phyloP scores from a whole-genome alignment of 64 coral and sea anemone genomes.

The Actinia equina region DNA sequence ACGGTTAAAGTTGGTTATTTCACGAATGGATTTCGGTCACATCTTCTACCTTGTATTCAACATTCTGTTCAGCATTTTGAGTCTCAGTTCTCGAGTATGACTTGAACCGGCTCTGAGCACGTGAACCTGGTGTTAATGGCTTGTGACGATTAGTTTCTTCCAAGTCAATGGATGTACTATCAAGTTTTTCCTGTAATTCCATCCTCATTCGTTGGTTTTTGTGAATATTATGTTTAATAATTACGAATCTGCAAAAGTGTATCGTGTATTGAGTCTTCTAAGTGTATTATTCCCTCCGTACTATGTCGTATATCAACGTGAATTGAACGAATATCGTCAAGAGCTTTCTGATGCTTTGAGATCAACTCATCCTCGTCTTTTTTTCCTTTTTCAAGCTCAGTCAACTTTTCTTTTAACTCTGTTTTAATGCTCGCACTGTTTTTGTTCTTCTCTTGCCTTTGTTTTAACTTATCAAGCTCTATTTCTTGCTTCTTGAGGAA shows the following conservation, averaged over 20 bases:
- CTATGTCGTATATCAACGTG: constrained; percentile 84
- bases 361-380: constrained; percentile 66
- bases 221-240: constrained; percentile 44
- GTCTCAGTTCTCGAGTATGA: neutral
- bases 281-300: constrained; percentile 42
- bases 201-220: constrained; percentile 52
- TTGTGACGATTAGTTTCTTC: constrained; percentile 69
- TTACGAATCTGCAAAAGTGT: constrained; percentile 59
- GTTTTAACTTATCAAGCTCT: constrained; percentile 74
- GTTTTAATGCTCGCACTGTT: constrained; percentile 40
- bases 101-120: neutral
- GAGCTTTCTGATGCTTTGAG: constrained; percentile 56
- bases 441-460: constrained; percentile 49
- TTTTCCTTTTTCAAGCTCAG: constrained; percentile 59
- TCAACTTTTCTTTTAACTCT: constrained; percentile 74
- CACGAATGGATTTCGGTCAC: too few relatives aligned
- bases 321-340: constrained; percentile 64
- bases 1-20: neutral
- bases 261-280: constrained; percentile 84
- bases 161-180: constrained; percentile 56
- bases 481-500: constrained; percentile 77
- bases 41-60: constrained; percentile 49
- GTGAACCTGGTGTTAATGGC: constrained; percentile 48
- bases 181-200: constrained; percentile 78
- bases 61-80: neutral